Percentiles rank a stretch among this genome's conserved stretches.
Conservation (phyloP, 2,888 invertebrate species). For the Platycnemis pennipes region DNA sequence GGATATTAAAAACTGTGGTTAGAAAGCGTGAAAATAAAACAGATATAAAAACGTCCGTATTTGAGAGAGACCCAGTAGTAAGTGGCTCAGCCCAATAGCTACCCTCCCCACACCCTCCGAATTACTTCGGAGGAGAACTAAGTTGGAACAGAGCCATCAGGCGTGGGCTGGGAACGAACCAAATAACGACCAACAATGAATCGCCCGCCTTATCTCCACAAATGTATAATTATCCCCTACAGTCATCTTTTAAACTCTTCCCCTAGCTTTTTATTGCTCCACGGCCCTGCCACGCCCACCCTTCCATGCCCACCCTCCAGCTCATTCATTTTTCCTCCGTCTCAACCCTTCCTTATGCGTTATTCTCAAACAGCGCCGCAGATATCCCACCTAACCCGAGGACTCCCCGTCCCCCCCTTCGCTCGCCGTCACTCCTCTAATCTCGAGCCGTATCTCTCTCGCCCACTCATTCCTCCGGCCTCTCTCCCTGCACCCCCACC, state of each 20-base stretch:
- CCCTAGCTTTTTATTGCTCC: conserved; percentile 36
- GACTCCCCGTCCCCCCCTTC: background rate
- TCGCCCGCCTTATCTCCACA: conserved; percentile 47
- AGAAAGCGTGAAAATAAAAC: too few species aligned
- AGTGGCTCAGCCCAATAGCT: too few species aligned
- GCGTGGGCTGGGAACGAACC: background rate
- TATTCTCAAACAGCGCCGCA: background rate
- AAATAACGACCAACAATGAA: conserved; percentile 54
- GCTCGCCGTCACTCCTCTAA: conserved; percentile 1
- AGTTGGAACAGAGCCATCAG: conserved; percentile 40
- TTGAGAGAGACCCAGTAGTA: too few species aligned
- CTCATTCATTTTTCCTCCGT: background rate
- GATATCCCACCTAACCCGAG: background rate
- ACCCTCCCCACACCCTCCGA: background rate
- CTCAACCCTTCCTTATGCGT: background rate
- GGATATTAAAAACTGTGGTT: too few species aligned
- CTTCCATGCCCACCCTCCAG: background rate
- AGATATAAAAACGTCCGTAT: too few species aligned
- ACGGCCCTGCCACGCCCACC: background rate
- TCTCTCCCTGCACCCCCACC: background rate
- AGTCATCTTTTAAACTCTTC: conserved; percentile 21
- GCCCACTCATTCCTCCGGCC: background rate
- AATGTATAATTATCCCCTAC: conserved; percentile 47
- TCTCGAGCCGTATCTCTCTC: conserved; percentile 40
- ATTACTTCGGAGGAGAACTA: background rate